Evolutionary conservation across 2,797 vertebrate genomes (phyloP).

Genomic region (Galagoides demidoff): DNA sequence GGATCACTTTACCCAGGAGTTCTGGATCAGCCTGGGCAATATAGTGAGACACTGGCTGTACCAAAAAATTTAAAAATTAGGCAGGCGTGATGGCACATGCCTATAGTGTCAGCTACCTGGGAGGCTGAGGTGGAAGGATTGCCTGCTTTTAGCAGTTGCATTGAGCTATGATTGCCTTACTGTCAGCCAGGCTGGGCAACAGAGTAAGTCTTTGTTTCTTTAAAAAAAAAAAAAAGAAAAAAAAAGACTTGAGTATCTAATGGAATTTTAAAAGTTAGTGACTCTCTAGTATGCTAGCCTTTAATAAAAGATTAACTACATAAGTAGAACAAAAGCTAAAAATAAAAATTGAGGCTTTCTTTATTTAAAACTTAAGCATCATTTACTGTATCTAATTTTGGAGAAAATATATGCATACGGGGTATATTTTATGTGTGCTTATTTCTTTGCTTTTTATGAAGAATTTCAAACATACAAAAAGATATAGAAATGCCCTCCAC

Average conservation of each 20-base stretch:
- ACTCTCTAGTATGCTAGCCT: background rate
- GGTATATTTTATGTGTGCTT: background rate
- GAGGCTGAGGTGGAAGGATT: too few relatives aligned
- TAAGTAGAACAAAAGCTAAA: slow-evolving; percentile 30
- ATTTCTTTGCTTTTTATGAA: background rate
- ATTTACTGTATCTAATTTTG: slow-evolving; percentile 12
- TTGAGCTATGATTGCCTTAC: too few relatives aligned
- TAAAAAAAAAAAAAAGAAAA: background rate
- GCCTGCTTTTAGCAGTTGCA: too few relatives aligned
- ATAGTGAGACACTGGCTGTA: background rate
- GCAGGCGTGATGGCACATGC: too few relatives aligned
- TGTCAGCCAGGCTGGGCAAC: too few relatives aligned
- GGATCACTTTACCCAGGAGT: background rate
- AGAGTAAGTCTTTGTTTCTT: too few relatives aligned
- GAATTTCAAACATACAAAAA: background rate
- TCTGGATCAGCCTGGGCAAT: background rate
- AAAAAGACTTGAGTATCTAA: background rate
- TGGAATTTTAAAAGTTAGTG: background rate
- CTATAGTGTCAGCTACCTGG: too few relatives aligned
- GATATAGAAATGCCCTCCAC: background rate
- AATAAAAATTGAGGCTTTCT: slow-evolving; percentile 50
- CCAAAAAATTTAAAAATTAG: background rate
- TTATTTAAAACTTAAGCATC: background rate
- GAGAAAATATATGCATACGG: background rate
- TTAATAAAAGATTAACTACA: background rate